phyloP scores from a whole-genome alignment of 2,888 invertebrate genomes.

The Scaeva pyrastri region DNA sequence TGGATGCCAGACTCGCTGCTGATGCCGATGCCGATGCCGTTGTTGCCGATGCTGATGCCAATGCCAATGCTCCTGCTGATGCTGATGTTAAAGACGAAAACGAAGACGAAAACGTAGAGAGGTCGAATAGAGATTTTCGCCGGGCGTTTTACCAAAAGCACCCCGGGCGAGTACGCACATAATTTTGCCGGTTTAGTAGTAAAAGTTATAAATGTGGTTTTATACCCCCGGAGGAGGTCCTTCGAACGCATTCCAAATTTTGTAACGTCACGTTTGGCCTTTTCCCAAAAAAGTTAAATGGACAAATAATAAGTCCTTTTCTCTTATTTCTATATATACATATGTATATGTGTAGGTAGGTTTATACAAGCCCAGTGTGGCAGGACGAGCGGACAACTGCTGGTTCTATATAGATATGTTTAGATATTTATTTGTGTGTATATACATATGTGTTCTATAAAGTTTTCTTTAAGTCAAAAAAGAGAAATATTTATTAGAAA shows the following conservation, averaged over 20 bases:
- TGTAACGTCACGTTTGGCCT: slow-evolving; percentile 69
- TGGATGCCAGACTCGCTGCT: slow-evolving; percentile 37
- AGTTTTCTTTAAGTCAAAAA: background rate
- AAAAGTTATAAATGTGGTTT: slow-evolving; percentile 83
- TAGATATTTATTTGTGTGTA: background rate
- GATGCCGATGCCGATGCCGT: background rate
- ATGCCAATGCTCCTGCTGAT: background rate
- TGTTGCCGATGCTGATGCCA: too few species aligned
- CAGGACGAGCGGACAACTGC: slow-evolving; percentile 24
- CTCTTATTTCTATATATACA: background rate
- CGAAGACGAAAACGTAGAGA: too few species aligned
- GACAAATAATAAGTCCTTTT: slow-evolving; percentile 60
- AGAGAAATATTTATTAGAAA: slow-evolving; percentile 11
- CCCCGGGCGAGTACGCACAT: slow-evolving; percentile 73
- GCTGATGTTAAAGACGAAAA: too few species aligned
- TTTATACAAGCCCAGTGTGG: background rate
- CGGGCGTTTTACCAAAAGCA: slow-evolving; percentile 61
- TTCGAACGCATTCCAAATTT: slow-evolving; percentile 65
- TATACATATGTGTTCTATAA: background rate
- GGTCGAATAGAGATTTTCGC: slow-evolving; percentile 72
- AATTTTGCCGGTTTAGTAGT: slow-evolving; percentile 74
- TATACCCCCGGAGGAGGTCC: slow-evolving; percentile 73
- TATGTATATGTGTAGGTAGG: too few species aligned
- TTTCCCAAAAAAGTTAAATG: slow-evolving; percentile 66
- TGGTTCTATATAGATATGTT: background rate